Conservation (phyloP, 2,888 invertebrate genomes). For the Priocnemis perturbator region DNA sequence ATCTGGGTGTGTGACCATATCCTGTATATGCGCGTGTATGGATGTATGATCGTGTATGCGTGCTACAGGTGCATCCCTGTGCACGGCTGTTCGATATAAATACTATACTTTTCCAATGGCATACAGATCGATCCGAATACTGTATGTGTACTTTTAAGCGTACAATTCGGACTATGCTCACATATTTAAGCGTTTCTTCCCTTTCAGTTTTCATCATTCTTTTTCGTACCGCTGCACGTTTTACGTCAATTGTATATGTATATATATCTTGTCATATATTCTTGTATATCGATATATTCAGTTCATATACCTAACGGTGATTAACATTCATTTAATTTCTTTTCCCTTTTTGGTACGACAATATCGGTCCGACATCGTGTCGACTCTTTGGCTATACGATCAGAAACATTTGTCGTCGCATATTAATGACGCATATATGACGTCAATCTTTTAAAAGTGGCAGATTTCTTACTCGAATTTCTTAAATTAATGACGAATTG, state of each 20-base stretch:
- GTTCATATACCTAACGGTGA: slow-evolving; percentile 39
- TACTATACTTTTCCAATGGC: slow-evolving; percentile 17
- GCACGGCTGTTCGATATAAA: slow-evolving; percentile 40
- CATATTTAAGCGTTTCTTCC: slow-evolving; percentile 45
- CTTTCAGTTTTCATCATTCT: slow-evolving; percentile 31
- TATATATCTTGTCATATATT: slow-evolving; percentile 21
- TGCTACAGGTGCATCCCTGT: slow-evolving; percentile 21
- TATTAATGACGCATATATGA: slow-evolving; percentile 24
- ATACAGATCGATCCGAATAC: slow-evolving; percentile 59
- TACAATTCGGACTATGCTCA: slow-evolving; percentile 62
- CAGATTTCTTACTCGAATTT: slow-evolving; percentile 43
- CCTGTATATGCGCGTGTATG: slow-evolving; percentile 12
- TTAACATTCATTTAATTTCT: slow-evolving; percentile 43
- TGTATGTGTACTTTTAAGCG: slow-evolving; percentile 63
- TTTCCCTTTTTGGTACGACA: slow-evolving; percentile 9
- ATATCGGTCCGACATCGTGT: slow-evolving; percentile 19
- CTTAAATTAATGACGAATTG: slow-evolving; percentile 39
- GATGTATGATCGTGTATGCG: slow-evolving; percentile 24
- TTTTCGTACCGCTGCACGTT: slow-evolving; percentile 19
- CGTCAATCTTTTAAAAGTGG: slow-evolving; percentile 33
- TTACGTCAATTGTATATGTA: slow-evolving; percentile 25
- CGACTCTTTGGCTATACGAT: slow-evolving; percentile 15
- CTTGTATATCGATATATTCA: slow-evolving; percentile 28
- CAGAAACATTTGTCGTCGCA: slow-evolving; percentile 32
- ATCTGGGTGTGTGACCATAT: too few relatives aligned